Evolutionary conservation across 2,113 vertebrate species (phyloP), one percentile per base, ranked within the genome.

Genomic region (Haliaeetus leucogaster): DNA sequence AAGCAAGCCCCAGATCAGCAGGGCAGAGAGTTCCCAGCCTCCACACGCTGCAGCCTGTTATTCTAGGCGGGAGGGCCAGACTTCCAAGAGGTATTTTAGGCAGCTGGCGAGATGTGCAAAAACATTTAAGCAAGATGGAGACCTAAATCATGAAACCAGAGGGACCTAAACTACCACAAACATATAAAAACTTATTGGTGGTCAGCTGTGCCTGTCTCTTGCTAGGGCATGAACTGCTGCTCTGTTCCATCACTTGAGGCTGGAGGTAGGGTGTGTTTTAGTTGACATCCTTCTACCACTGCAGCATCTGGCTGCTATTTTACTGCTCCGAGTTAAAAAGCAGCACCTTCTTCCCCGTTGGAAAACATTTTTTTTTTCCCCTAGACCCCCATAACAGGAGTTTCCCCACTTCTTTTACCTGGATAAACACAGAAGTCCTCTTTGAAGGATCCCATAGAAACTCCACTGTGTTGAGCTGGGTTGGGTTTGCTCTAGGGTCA

Each of bases 371-470:
- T 0, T 4, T 21, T 18, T 9, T 3, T 3, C 7, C 45, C 32
- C 42, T 13, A 16, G 16, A 8, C 13, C 5, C 55, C 17, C 1
- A 0, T 47, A 66, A 11, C 9, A 47, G 36, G 27, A 27, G 13
- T 22, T 30, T n/a, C n/a, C 38, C 19, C 13, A 2, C 13, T n/a
- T 27, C 27, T 27, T 32, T 66, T 98, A 99, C 99, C 99, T 99
- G 99, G 97, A 99, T 99, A 94, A 99, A 99, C 82, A 99, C 99
- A 1, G 99, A 99, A 7, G 99, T 99, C 97, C 99, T 97, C 97
- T 99, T 99, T 42, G 99, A 98, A 29, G 99, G 99, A 62, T 99
- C 99, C 99, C 99, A 99, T 7, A 99, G 98, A 95, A 99, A 99
- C 94, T 99, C 99, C 95, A 99, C 99, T 8, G 99, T 99, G 91